A percentile compares a stretch with the other conserved stretches of the same genome.
phyloP scores from a whole-genome alignment of 1,140 invertebrate species.

The Sogatella furcifera region DNA sequence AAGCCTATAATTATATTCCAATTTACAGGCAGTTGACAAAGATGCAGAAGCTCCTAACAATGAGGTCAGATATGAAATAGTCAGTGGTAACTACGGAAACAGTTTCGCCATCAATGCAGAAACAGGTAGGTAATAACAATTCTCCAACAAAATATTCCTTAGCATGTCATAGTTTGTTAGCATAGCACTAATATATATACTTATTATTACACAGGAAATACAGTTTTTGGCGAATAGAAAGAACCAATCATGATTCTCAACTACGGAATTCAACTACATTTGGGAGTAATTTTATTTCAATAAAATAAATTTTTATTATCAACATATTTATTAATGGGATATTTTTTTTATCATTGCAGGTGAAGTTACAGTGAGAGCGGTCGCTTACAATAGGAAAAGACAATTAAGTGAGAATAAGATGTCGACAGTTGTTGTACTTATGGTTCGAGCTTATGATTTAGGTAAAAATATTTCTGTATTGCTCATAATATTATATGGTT shows the following conservation, averaged over 20 bases:
- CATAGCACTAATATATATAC: too few species aligned
- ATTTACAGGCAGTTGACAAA: constrained; percentile 55
- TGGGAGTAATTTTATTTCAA: too few species aligned
- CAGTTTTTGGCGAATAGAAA: too few species aligned
- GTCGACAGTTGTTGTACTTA: constrained; percentile 38
- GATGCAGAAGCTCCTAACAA: constrained; percentile 81
- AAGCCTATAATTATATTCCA: too few species aligned
- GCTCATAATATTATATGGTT: too few species aligned
- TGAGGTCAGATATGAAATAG: constrained; percentile 70
- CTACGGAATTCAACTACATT: too few species aligned
- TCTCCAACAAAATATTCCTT: too few species aligned
- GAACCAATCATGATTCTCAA: too few species aligned
- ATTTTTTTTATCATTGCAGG: constrained; percentile 17
- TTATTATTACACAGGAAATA: too few species aligned
- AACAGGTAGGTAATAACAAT: constrained; percentile 45
- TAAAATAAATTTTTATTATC: too few species aligned
- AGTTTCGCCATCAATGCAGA: constrained; percentile 67
- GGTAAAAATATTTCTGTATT: constrained; percentile 32
- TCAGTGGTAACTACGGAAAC: constrained; percentile 65
- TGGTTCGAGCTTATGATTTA: constrained; percentile 64
- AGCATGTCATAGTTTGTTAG: too few species aligned
- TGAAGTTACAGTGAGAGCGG: constrained; percentile 22
- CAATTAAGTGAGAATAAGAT: constrained; percentile 40
- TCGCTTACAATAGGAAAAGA: constrained; percentile 17
- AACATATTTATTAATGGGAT: background rate